These are phyloP conservation scores for Simalia tracyae DNA, from an alignment of 2,797 vertebrate species.

Conservation along the genomic window DNA sequence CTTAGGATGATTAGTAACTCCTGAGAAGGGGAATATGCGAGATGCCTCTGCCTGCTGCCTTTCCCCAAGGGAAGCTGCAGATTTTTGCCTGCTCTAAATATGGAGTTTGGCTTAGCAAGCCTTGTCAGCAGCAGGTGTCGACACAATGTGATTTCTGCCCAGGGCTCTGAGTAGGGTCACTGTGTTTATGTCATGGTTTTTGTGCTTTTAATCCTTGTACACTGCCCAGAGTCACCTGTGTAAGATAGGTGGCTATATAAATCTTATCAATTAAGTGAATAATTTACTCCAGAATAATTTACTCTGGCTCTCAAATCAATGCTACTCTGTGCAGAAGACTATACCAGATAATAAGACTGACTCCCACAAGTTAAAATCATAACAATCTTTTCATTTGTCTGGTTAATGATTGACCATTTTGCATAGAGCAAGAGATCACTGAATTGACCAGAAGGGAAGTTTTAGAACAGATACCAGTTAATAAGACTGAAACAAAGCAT, in stretches of 20 bases:
- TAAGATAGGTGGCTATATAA: background rate
- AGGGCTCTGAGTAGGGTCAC: background rate
- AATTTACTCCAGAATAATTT: constrained; percentile 3
- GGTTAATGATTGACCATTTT: background rate
- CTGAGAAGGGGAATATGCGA: background rate
- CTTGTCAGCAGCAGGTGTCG: background rate
- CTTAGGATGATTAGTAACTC: background rate
- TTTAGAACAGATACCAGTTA: background rate
- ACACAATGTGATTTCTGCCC: background rate
- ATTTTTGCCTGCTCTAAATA: constrained; percentile 7
- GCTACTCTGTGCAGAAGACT: constrained; percentile 20
- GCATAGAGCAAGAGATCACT: background rate
- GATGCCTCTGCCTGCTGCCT: background rate
- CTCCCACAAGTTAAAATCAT: background rate
- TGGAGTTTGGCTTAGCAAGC: background rate
- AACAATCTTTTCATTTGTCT: background rate
- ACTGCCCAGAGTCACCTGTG: background rate
- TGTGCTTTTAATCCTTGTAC: background rate
- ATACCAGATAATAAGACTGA: background rate
- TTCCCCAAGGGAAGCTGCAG: constrained; percentile 9
- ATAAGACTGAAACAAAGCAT: background rate
- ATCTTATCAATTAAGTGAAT: background rate
- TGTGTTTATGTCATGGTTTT: background rate
- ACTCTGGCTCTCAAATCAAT: background rate
- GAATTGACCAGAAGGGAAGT: background rate